A percentile compares a stretch with the other conserved stretches of the same genome.
These are phyloP conservation scores for Motacilla tschutschensis DNA, from an alignment of 2,113 vertebrate species.

Conservation along the genomic window DNA sequence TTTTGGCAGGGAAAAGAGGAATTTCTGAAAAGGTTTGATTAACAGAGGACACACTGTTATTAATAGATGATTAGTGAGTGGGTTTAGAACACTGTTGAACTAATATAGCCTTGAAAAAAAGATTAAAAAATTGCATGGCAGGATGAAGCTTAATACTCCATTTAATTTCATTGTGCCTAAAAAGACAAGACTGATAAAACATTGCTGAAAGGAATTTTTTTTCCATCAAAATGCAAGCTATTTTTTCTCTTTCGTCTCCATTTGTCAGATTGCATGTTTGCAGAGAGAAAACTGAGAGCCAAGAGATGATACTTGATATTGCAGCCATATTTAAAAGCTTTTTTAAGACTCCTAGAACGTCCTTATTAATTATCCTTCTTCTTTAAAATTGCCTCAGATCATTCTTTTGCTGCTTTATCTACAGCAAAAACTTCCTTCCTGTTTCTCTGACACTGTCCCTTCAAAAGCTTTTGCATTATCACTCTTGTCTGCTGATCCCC, in stretches of 20 bases:
- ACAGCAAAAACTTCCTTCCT: background rate
- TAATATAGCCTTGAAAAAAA: background rate
- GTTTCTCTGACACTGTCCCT: background rate
- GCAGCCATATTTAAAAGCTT: background rate
- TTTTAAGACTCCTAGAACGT: background rate
- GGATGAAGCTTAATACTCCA: background rate
- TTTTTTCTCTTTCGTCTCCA: background rate
- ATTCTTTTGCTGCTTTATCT: background rate
- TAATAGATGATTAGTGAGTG: background rate
- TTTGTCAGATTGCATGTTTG: background rate
- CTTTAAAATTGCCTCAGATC: background rate
- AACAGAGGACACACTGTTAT: background rate
- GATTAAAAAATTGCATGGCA: background rate
- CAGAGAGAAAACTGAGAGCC: background rate
- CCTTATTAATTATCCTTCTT: background rate
- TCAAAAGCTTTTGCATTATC: background rate
- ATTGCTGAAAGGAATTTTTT: background rate
- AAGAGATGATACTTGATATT: background rate
- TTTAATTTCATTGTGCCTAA: background rate
- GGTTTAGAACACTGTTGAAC: background rate
- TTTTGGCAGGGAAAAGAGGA: background rate
- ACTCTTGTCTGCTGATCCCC: background rate
- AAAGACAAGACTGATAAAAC: background rate
- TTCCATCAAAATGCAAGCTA: background rate
- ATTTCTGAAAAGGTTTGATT: background rate